phyloP scores from a whole-genome alignment of 1,140 invertebrate species.

The Drosophila punjabiensis region DNA sequence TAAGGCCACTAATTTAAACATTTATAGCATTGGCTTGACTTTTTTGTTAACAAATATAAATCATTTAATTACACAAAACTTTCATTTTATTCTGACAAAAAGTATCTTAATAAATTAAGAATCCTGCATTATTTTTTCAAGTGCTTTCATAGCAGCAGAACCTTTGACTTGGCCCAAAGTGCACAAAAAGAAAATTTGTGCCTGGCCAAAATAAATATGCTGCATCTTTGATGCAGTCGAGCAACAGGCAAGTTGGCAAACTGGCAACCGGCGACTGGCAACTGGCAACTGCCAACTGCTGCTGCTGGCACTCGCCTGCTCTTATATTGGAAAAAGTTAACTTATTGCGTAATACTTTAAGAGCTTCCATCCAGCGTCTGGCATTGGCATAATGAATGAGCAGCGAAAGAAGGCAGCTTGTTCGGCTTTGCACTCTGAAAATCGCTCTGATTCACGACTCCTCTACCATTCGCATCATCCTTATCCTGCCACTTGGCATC shows the following conservation, averaged over 20 bases:
- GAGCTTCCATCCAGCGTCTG: conserved; percentile 57
- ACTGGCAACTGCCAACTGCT: conserved; percentile 67
- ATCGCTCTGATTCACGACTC: conserved; percentile 38
- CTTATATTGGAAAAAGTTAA: conserved; percentile 71
- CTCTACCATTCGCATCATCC: conserved; percentile 17
- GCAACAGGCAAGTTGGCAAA: conserved; percentile 50
- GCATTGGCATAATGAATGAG: conserved; percentile 81
- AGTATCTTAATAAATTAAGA: neutral
- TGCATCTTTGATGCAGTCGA: conserved; percentile 55
- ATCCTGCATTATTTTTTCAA: neutral
- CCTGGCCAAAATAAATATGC: conserved; percentile 57
- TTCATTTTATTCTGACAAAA: neutral
- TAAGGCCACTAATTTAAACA: neutral
- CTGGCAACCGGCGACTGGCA: conserved; percentile 31
- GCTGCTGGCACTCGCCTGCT: conserved; percentile 48
- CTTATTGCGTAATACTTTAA: conserved; percentile 80
- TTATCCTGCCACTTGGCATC: conserved; percentile 33
- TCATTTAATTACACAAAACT: neutral
- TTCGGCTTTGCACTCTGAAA: conserved; percentile 15
- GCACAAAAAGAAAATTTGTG: conserved; percentile 26
- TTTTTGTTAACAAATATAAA: neutral
- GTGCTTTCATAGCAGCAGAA: conserved; percentile 21
- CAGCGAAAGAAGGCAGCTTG: conserved; percentile 53
- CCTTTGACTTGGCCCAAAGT: conserved; percentile 23
- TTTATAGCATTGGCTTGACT: too few species aligned